Conservation (phyloP, 2,113 vertebrate species). For the Grus americana region DNA sequence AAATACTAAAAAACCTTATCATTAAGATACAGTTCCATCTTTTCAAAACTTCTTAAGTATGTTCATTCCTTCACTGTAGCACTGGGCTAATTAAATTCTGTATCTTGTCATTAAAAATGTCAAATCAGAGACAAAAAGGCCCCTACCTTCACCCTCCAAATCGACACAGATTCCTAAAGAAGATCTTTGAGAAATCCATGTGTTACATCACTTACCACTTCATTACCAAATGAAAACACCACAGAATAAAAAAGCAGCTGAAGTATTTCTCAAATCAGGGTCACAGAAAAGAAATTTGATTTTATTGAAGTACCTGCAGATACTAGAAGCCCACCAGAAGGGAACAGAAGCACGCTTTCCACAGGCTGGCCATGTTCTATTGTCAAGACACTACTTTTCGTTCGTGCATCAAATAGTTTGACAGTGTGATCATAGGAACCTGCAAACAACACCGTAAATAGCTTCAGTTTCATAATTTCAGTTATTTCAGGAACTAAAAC, state of each 20-base stretch:
- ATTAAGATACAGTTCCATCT: neutral
- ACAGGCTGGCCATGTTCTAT: slow-evolving; percentile 95
- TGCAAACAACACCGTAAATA: slow-evolving; percentile 41
- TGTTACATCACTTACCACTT: neutral
- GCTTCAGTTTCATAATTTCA: neutral
- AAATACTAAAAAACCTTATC: neutral
- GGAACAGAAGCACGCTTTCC: slow-evolving; percentile 94
- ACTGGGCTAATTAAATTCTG: neutral
- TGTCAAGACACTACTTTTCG: slow-evolving; percentile 84
- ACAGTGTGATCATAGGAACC: slow-evolving; percentile 97
- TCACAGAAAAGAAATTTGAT: neutral
- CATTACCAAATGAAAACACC: neutral
- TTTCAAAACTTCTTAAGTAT: neutral
- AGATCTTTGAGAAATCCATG: neutral
- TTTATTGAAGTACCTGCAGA: slow-evolving; percentile 84
- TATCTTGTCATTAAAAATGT: neutral
- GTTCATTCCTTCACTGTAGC: neutral
- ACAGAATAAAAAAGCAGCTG: neutral
- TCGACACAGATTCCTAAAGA: neutral
- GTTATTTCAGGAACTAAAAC: neutral
- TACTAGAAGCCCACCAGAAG: slow-evolving; percentile 92
- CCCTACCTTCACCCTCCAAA: neutral
- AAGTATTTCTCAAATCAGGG: neutral
- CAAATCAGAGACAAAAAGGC: neutral
- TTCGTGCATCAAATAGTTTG: slow-evolving; percentile 90